Base-by-base conservation (phyloP, 1,140 invertebrate genomes). In the Polypedilum pembai region DNA sequence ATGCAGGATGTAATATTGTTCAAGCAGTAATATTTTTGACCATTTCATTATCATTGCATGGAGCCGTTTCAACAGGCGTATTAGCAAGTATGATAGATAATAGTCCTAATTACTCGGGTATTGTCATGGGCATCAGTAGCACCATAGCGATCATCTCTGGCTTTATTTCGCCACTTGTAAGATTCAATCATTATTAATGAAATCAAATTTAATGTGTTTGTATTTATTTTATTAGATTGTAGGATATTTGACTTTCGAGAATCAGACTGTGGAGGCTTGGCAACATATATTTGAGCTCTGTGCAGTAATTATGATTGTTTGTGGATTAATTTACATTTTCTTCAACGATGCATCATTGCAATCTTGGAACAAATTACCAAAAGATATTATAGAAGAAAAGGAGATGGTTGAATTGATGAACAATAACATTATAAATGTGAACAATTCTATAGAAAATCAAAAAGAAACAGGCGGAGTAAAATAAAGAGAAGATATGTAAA, bases 51-150 rank as follows among this genome's bases (percentile, higher is more conserved):
- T 83, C 83, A 0, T 79, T 83, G 0, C 86, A 86, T 77, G 88
- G 88, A 8, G 85, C 87, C 5, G 82, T 87, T 0, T 87, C 87
- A 0, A 85, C 87, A 2, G 87, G 87, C 5, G 83, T 83, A 1
- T 79, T 88, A 41, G 83, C 87, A 0, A 84, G 80, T 24, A 81
- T 87, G 3, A 85, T 89, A 0, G 88, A 89, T 75, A 80, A 88
- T 12, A 86, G 86, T 75, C 87, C 88, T 0, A 89, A 88, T 82
- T 88, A 87, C 78, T 86, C 86, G 18, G 81, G 80, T 75, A 77
- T 86, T 1, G 75, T 85, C 1, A 79, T 86, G n/a, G 85, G 85
- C 0, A 81, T 86, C n/a, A 80, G 79, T 65, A 84, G 84, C 41
- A 78, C 85, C 65, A 76, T 86, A 1, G 79, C 82, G 0, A 78